A percentile compares a stretch with the other conserved stretches of the same genome.
Conservation (phyloP, 2,888 invertebrate genomes). For the Oligia fasciuncula region DNA sequence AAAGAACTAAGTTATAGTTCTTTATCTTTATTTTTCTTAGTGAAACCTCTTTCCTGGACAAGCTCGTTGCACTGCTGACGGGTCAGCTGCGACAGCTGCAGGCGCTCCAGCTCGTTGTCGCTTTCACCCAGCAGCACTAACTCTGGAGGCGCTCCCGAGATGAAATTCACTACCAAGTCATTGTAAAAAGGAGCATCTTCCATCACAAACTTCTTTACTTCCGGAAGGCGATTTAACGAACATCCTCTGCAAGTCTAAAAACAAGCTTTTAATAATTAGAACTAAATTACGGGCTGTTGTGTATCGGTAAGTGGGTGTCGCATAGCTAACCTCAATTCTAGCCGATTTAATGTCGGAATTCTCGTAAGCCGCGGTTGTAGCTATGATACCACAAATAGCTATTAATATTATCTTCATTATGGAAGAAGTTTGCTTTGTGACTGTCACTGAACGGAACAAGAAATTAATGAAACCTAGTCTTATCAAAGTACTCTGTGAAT, state of each 20-base stretch:
- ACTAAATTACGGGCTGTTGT: not conserved
- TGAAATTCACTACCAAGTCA: slow-evolving; percentile 91
- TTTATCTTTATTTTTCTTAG: slow-evolving; percentile 80
- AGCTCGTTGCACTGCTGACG: slow-evolving; percentile 92
- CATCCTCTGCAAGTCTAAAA: slow-evolving; percentile 93
- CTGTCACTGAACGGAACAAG: slow-evolving; percentile 5
- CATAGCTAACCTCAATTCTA: slow-evolving; percentile 82
- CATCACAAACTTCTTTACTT: slow-evolving; percentile 92
- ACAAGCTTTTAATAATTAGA: slow-evolving; percentile 18
- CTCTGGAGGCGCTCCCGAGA: slow-evolving; percentile 92
- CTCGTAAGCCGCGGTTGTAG: slow-evolving; percentile 73
- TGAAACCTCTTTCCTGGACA: slow-evolving; percentile 90
- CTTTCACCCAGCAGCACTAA: slow-evolving; percentile 89
- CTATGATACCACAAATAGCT: slow-evolving; percentile 67
- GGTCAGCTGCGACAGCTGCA: slow-evolving; percentile 89
- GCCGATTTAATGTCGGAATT: slow-evolving; percentile 81
- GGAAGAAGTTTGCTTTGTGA: slow-evolving; percentile 14
- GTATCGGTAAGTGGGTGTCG: not conserved
- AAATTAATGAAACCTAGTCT: too few relatives aligned
- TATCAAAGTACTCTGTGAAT: too few relatives aligned
- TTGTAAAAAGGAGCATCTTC: slow-evolving; percentile 92
- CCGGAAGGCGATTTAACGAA: slow-evolving; percentile 91
- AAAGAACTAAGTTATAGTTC: slow-evolving; percentile 66
- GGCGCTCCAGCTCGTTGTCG: slow-evolving; percentile 91
- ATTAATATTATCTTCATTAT: slow-evolving; percentile 71